Conservation (phyloP, 2,888 invertebrate genomes). For the Parapristionchus giblindavisi region DNA sequence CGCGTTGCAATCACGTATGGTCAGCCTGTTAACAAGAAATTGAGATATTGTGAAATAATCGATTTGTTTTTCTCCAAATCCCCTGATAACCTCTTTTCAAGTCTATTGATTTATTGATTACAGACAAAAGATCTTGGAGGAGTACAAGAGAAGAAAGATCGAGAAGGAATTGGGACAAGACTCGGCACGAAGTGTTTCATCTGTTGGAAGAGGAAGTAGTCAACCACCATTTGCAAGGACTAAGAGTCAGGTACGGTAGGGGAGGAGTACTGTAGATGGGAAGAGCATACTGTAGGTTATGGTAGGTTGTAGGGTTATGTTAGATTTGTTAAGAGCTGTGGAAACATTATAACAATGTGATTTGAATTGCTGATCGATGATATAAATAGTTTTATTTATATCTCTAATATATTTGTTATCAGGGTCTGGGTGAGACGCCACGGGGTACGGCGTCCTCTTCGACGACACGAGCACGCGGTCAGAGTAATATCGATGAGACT, state of each 20-base stretch:
- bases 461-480: slow-evolving; percentile 8
- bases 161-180: slow-evolving; percentile 63
- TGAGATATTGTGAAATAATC: not conserved
- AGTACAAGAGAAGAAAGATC: slow-evolving; percentile 66
- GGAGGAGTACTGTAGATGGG: not conserved
- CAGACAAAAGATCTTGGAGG: slow-evolving; percentile 66
- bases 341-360: not conserved
- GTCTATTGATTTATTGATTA: slow-evolving; percentile 35
- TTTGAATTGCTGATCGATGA: not conserved
- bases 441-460: slow-evolving; percentile 37
- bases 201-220: slow-evolving; percentile 38
- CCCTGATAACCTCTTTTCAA: no score
- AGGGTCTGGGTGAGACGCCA: slow-evolving; percentile 34
- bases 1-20: no score
- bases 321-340: not conserved
- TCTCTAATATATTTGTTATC: not conserved
- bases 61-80: slow-evolving; percentile 17
- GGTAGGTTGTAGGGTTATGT: not conserved
- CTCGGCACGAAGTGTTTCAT: slow-evolving; percentile 39
- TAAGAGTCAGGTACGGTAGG: slow-evolving; percentile 57
- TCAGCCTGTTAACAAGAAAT: no score
- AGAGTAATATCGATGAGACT: slow-evolving; percentile 26
- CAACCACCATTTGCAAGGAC: slow-evolving; percentile 67
- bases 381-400: not conserved
- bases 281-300: slow-evolving; percentile 36